Conservation (phyloP, 2,888 invertebrate species). For the Clanis bilineata region DNA sequence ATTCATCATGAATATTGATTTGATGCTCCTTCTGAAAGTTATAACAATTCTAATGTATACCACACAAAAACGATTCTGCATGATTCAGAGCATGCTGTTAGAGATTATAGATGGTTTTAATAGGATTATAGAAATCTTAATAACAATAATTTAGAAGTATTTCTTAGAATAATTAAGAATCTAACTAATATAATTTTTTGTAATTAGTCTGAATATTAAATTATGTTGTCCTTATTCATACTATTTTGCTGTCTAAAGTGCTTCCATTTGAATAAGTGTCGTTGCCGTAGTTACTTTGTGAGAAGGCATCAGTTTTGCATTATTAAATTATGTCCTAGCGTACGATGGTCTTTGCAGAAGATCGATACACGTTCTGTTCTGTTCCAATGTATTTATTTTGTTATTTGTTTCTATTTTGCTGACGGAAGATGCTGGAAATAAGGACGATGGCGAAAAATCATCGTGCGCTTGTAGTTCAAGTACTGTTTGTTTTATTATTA, state of each 20-base stretch:
- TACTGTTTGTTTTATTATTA: conserved; percentile 30
- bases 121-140: too few relatives aligned
- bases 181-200: too few relatives aligned
- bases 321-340: conserved; percentile 22
- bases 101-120: too few relatives aligned
- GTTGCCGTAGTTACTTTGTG: not conserved
- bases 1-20: not conserved
- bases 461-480: conserved; percentile 63
- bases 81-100: too few relatives aligned
- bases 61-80: too few relatives aligned
- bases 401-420: conserved; percentile 40
- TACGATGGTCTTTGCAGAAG: conserved; percentile 30
- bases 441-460: conserved; percentile 54
- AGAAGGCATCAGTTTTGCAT: not conserved
- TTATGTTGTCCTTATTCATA: not conserved
- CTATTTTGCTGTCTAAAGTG: not conserved
- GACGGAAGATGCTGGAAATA: conserved; percentile 56
- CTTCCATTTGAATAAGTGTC: not conserved
- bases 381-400: conserved; percentile 22
- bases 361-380: conserved; percentile 13
- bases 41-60: too few relatives aligned
- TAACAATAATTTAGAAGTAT: too few relatives aligned
- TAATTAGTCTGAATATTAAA: not conserved
- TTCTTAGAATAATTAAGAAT: too few relatives aligned
- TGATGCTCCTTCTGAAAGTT: not conserved